A percentile compares a stretch with the other conserved stretches of the same genome.
These are phyloP conservation scores for Leptoteleia sp. DNA, from an alignment of 1,140 invertebrate species.

Conservation along the genomic window DNA sequence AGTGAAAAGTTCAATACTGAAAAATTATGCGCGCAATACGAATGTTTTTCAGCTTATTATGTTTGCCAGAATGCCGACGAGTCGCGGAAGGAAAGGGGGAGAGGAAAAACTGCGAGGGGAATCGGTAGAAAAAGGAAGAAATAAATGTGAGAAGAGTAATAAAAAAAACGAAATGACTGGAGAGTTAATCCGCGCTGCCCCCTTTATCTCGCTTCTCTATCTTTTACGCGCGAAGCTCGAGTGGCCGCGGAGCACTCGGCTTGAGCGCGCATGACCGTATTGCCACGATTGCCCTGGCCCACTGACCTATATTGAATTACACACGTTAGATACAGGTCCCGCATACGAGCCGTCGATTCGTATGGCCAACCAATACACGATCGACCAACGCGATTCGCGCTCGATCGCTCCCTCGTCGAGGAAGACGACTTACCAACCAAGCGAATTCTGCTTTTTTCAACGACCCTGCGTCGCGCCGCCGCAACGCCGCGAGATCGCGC, in stretches of 20 bases:
- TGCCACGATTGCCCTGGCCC: constrained; percentile 80
- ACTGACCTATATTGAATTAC: constrained; percentile 80
- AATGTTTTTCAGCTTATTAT: too few relatives aligned
- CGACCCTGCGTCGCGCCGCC: constrained; percentile 12
- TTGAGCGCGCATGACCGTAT: constrained; percentile 78
- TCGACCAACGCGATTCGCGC: constrained; percentile 62
- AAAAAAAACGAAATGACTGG: too few relatives aligned
- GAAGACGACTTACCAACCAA: constrained; percentile 4
- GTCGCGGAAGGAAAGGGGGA: too few relatives aligned
- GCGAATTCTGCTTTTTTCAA: constrained; percentile 21
- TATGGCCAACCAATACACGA: constrained; percentile 71
- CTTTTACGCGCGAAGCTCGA: constrained; percentile 59
- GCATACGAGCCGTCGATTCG: constrained; percentile 70
- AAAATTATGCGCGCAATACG: too few relatives aligned
- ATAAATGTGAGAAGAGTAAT: too few relatives aligned
- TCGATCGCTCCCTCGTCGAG: constrained; percentile 7
- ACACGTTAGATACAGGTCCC: constrained; percentile 76
- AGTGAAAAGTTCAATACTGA: too few relatives aligned
- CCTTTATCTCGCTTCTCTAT: constrained; percentile 53
- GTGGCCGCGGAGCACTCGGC: constrained; percentile 58
- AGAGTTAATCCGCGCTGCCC: constrained; percentile 4
- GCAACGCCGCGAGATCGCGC: background rate
- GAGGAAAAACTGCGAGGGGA: too few relatives aligned
- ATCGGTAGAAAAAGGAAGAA: too few relatives aligned
- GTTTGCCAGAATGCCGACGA: too few relatives aligned